Conservation (phyloP, 2,113 vertebrate genomes). For the Bubo scandiacus region DNA sequence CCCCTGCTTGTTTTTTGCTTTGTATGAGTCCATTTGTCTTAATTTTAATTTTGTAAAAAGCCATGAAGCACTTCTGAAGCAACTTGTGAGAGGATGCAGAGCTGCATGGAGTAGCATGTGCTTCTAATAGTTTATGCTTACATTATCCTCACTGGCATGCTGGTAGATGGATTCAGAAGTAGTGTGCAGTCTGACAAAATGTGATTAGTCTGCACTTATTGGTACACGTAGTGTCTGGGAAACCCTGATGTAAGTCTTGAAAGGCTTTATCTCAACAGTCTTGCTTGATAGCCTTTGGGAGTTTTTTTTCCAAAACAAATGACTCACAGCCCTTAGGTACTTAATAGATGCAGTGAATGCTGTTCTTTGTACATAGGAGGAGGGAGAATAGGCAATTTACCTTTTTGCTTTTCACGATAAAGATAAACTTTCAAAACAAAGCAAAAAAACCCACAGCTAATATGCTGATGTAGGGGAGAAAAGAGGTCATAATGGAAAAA, state of each 20-base stretch:
- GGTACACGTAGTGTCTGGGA: slow-evolving; percentile 27
- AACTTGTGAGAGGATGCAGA: background rate
- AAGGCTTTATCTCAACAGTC: slow-evolving; percentile 39
- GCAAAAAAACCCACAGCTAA: background rate
- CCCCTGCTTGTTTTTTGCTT: background rate
- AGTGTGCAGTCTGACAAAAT: slow-evolving; percentile 21
- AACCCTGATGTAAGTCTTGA: slow-evolving; percentile 46
- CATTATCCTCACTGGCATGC: background rate
- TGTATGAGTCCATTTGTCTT: background rate
- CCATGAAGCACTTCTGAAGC: background rate
- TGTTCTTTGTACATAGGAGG: background rate
- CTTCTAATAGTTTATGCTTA: background rate
- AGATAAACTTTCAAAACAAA: background rate
- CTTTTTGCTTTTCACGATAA: slow-evolving; percentile 14
- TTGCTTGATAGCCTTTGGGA: slow-evolving; percentile 15
- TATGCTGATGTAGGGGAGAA: background rate
- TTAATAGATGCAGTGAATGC: background rate
- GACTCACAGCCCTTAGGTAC: background rate
- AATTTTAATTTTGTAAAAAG: background rate
- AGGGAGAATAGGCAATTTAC: background rate
- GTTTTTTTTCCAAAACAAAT: slow-evolving; percentile 56
- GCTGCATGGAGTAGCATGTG: background rate
- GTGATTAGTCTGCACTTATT: slow-evolving; percentile 36
- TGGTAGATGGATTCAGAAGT: slow-evolving; percentile 1
- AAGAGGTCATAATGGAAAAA: background rate